These are phyloP conservation scores for Cremastinae sp. DNA, from an alignment of 2,888 invertebrate species.

Conservation along the genomic window DNA sequence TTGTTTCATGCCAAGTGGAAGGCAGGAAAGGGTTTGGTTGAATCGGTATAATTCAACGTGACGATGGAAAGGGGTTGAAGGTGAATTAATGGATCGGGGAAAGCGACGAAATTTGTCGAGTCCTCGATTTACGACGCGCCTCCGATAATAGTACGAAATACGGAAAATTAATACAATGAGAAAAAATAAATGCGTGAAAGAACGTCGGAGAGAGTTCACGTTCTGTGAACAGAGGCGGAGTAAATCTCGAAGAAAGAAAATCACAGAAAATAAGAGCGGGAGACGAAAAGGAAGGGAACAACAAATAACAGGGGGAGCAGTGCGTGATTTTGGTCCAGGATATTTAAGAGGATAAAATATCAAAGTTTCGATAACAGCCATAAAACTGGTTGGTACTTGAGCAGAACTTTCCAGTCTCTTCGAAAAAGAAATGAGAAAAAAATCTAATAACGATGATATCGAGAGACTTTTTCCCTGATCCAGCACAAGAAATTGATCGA, in stretches of 20 bases:
- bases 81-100: conserved; percentile 46
- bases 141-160: conserved; percentile 23
- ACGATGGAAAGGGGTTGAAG: not conserved
- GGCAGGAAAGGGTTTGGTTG: conserved; percentile 12
- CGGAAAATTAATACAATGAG: conserved; percentile 53
- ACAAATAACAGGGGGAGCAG: not conserved
- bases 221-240: conserved; percentile 30
- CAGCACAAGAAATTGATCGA: conserved; percentile 45
- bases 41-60: conserved; percentile 1
- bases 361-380: conserved; percentile 43
- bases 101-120: conserved; percentile 41
- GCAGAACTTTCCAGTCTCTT: conserved; percentile 30
- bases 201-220: conserved; percentile 26
- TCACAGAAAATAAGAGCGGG: conserved; percentile 42
- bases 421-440: conserved; percentile 20
- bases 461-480: conserved; percentile 33
- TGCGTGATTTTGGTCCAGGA: not conserved
- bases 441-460: conserved; percentile 38
- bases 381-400: conserved; percentile 38
- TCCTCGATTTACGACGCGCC: conserved; percentile 36
- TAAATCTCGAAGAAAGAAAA: too few species aligned
- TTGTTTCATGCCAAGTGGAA: conserved; percentile 19
- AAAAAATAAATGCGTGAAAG: conserved; percentile 15
- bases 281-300: not conserved
- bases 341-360: conserved; percentile 11